These are phyloP conservation scores for Trachops cirrhosus DNA, from an alignment of 2,797 vertebrate species.

Conservation along the genomic window DNA sequence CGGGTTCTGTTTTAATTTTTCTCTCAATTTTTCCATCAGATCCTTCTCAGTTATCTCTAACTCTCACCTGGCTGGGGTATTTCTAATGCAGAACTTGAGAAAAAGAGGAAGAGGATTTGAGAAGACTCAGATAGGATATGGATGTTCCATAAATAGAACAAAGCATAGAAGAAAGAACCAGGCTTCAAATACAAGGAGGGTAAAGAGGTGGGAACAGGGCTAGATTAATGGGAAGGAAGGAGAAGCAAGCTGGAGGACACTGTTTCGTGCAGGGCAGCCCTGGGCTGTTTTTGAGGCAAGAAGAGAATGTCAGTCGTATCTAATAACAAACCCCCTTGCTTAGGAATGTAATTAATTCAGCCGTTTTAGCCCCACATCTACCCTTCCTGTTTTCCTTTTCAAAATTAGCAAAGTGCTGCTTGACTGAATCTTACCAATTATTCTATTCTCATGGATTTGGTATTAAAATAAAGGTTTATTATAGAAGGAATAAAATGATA, in stretches of 20 bases:
- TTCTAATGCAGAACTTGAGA: not conserved
- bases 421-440: not conserved
- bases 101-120: not conserved
- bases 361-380: not conserved
- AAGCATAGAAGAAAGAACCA: not conserved
- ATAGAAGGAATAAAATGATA: not conserved
- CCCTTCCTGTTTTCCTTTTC: not conserved
- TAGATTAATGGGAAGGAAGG: not conserved
- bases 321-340: not conserved
- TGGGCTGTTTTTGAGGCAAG: not conserved
- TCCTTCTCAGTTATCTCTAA: not conserved
- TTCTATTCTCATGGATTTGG: not conserved
- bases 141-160: slow-evolving; percentile 27
- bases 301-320: not conserved
- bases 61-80: not conserved
- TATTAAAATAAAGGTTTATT: not conserved
- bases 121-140: not conserved
- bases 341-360: not conserved
- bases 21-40: not conserved
- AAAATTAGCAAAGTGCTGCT: slow-evolving; percentile 9
- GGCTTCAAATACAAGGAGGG: not conserved
- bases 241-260: not conserved
- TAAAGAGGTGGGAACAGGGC: not conserved
- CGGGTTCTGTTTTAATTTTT: not conserved
- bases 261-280: not conserved